Conservation (phyloP, 53 echinoderm and acorn worm genomes). For the Apostichopus leukothele region DNA sequence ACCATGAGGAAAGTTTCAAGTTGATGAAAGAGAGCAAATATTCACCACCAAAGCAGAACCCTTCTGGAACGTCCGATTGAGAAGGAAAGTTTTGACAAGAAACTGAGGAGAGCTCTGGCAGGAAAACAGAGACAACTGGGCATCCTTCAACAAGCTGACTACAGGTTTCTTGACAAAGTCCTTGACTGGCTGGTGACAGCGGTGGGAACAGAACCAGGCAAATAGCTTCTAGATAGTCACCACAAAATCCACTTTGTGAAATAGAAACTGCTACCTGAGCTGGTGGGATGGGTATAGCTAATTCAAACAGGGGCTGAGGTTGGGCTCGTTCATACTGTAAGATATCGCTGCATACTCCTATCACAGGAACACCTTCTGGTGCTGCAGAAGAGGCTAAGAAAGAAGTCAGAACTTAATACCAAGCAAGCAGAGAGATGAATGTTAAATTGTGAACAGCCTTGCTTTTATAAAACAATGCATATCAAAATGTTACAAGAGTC, state of each 20-base stretch:
- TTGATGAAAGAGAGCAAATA: not conserved
- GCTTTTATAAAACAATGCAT: no score
- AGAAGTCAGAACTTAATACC: no score
- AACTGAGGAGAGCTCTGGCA: not conserved
- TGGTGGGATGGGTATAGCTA: not conserved
- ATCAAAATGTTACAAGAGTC: no score
- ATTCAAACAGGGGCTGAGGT: conserved; percentile 8
- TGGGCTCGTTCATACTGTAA: conserved; percentile 6
- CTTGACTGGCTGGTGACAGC: not conserved
- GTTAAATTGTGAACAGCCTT: no score
- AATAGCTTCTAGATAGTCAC: not conserved
- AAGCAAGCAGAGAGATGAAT: no score
- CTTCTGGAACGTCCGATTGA: not conserved
- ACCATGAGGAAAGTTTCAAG: no score
- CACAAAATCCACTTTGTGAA: not conserved
- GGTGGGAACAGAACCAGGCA: conserved; percentile 9
- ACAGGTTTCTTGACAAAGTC: conserved; percentile 25
- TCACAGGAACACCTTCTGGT: no score
- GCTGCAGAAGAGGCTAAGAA: no score
- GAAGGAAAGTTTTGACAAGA: not conserved
- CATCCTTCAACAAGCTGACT: not conserved
- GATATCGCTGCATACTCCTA: not conserved
- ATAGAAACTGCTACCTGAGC: not conserved
- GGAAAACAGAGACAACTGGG: not conserved
- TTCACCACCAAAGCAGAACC: conserved; percentile 8